Base-by-base conservation (phyloP, 2,888 invertebrate species). In the Chrysolina oricalcia region DNA sequence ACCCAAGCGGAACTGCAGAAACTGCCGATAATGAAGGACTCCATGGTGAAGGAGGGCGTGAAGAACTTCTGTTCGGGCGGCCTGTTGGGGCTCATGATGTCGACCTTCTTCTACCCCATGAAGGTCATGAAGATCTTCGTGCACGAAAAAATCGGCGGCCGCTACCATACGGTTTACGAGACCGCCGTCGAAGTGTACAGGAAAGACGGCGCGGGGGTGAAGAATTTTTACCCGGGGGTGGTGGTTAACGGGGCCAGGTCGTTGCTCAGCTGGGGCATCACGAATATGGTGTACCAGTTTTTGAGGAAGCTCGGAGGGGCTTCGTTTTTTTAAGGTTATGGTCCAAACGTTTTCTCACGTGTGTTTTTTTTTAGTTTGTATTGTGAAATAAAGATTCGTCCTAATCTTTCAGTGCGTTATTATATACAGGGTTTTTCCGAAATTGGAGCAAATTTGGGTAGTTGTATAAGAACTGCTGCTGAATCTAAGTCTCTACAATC, bases 241-340 rank as follows among this genome's bases (percentile, higher is more conserved):
- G 19, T 68, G 21, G 21, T 75, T 15, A 80, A 80, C 67, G 70
- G 70, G 50, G 19, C 21, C 19, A 74, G 78, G 63, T 72, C 80
- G 0, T 46, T 81, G 23, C 67, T 82, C 69, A 73, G 77, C 41
- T 82, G 82, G 81, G 81, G 82, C 17, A 73, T 82, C 50, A 81
- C 82, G 15, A 77, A 78, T 73, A 74, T 72, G 74, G 65, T 69
- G 17, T 77, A 66, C n/a, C 74, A 77, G 50, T 76, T 72, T 50
- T 56, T 76, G n/a, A 67, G 62, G 71, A 63, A 70, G 10, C 35
- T 21, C 35, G 9, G 59, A 59, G 2, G 19, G 11, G 53, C 9
- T 21, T 21, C 21, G 53, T 21, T 19, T 3, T 21, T 19, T 3
- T 19, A 53, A 53, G 53, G 53, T 53, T 53, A 53, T 11, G 53